Conservation (phyloP, 1,140 invertebrate genomes). For the Camponotus floridanus region DNA sequence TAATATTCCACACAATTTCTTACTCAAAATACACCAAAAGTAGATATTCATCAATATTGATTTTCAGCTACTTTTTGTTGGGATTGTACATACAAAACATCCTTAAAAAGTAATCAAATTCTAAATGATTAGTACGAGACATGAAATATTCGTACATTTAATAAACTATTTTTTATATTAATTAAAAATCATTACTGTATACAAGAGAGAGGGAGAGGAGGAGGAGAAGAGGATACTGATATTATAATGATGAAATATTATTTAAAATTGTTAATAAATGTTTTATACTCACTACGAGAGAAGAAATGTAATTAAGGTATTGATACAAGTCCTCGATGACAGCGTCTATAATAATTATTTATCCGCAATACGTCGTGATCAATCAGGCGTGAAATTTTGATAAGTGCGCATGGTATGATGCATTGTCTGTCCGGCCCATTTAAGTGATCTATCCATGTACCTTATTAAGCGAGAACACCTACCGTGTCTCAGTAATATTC, state of each 20-base stretch:
- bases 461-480: slow-evolving; percentile 63
- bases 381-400: slow-evolving; percentile 34
- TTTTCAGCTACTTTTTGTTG: no score
- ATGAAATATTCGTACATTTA: neutral
- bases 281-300: neutral
- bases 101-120: neutral
- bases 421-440: slow-evolving; percentile 71
- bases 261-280: slow-evolving; percentile 6
- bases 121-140: neutral
- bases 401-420: slow-evolving; percentile 57
- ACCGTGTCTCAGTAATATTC: slow-evolving; percentile 6
- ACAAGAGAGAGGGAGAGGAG: no score
- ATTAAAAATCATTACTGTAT: no score
- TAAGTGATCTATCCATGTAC: slow-evolving; percentile 69
- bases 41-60: no score
- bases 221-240: neutral
- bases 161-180: slow-evolving; percentile 7
- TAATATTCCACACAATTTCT: no score
- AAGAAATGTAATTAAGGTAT: neutral
- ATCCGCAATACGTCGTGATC: slow-evolving; percentile 43
- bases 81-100: no score
- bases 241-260: neutral
- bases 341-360: slow-evolving; percentile 51
- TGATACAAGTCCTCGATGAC: neutral
- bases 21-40: no score